Conservation (phyloP, 2,113 vertebrate genomes). For the Motacilla alba region DNA sequence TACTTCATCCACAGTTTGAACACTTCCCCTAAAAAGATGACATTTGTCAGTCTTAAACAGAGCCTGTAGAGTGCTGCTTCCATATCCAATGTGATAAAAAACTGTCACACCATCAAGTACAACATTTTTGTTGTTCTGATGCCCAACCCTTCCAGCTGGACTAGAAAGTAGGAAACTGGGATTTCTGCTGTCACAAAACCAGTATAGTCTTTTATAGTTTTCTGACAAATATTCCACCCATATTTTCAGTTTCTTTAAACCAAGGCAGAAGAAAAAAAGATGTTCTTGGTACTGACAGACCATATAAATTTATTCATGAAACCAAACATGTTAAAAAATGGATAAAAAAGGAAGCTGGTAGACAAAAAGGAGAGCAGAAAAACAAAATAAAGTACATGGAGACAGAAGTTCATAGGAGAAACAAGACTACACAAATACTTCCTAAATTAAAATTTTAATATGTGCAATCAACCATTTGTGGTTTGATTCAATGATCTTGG, state of each 20-base stretch:
- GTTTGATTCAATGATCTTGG: not conserved
- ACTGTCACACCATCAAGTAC: not conserved
- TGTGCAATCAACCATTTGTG: not conserved
- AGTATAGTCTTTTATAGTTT: not conserved
- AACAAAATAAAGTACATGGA: not conserved
- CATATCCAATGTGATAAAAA: not conserved
- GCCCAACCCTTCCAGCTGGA: not conserved
- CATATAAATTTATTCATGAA: conserved; percentile 27
- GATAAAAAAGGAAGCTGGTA: not conserved
- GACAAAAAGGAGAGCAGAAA: not conserved
- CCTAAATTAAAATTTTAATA: not conserved
- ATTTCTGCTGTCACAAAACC: not conserved
- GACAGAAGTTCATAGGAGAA: not conserved
- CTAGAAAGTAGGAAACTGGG: not conserved
- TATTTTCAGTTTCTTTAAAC: not conserved
- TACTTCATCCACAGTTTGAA: not conserved
- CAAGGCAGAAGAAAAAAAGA: not conserved
- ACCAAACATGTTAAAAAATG: conserved; percentile 28
- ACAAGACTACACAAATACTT: not conserved
- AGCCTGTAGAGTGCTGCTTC: not conserved
- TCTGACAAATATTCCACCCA: not conserved
- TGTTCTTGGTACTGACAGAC: not conserved
- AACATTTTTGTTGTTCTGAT: not conserved
- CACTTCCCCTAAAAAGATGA: not conserved
- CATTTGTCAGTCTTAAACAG: not conserved